Conservation (phyloP, 1,140 invertebrate genomes). For the Dendrolimus kikuchii region DNA sequence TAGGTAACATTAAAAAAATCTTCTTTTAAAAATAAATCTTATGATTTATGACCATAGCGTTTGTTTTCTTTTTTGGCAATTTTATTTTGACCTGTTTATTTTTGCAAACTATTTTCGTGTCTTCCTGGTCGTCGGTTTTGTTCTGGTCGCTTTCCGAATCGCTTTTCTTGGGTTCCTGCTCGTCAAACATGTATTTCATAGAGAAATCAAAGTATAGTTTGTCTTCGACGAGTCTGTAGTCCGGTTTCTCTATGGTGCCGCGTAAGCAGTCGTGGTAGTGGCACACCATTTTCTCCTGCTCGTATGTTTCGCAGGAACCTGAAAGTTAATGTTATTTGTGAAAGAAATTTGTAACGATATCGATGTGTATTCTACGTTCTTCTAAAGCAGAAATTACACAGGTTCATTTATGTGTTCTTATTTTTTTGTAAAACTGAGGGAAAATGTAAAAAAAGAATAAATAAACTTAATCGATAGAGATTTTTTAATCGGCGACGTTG, state of each 20-base stretch:
- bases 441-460: too few relatives aligned
- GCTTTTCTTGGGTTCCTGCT: slow-evolving; percentile 19
- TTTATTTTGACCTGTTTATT: slow-evolving; percentile 16
- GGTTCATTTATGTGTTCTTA: too few relatives aligned
- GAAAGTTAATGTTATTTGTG: slow-evolving; percentile 18
- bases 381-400: too few relatives aligned
- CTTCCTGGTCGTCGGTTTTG: slow-evolving; percentile 12
- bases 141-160: slow-evolving; percentile 12
- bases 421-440: too few relatives aligned
- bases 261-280: slow-evolving; percentile 75
- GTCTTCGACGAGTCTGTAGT: slow-evolving; percentile 57
- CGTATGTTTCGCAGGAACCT: slow-evolving; percentile 78
- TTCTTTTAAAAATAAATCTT: slow-evolving; percentile 59
- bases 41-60: slow-evolving; percentile 65
- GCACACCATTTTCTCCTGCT: slow-evolving; percentile 76
- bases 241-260: slow-evolving; percentile 48
- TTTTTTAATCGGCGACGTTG: too few relatives aligned
- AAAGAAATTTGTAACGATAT: too few relatives aligned
- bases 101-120: slow-evolving; percentile 8
- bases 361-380: too few relatives aligned
- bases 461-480: too few relatives aligned
- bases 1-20: slow-evolving; percentile 5
- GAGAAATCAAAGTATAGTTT: slow-evolving; percentile 60
- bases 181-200: slow-evolving; percentile 51
- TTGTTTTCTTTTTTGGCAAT: slow-evolving; percentile 35